Evolutionary conservation across 2,113 vertebrate genomes (phyloP).

Genomic region (Corapipo altera): DNA sequence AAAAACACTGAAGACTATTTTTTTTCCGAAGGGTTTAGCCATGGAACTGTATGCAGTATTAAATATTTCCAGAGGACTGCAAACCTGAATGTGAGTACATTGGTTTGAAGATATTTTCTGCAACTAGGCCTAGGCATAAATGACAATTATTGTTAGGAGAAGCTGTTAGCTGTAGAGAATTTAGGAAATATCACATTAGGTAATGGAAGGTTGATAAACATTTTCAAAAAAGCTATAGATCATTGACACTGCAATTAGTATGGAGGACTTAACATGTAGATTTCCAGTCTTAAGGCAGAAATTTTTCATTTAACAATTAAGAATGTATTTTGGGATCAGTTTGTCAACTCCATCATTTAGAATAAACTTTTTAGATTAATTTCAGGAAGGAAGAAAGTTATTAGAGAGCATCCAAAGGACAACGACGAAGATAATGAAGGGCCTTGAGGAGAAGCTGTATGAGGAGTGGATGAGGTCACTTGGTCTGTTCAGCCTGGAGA

Average conservation of each 20-base stretch:
- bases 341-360: not conserved
- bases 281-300: not conserved
- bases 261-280: not conserved
- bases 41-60: not conserved
- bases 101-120: not conserved
- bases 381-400: not conserved
- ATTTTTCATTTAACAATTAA: not conserved
- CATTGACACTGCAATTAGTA: not conserved
- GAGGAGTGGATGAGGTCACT: not conserved
- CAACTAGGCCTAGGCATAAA: not conserved
- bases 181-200: not conserved
- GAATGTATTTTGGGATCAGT: not conserved
- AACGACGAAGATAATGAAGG: not conserved
- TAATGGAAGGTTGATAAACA: not conserved
- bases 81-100: not conserved
- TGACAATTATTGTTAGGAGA: not conserved
- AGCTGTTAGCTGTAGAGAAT: not conserved
- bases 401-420: not conserved
- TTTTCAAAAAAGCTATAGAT: not conserved
- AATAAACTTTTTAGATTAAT: not conserved
- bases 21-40: not conserved
- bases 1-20: not conserved
- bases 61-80: not conserved
- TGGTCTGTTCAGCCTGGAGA: not conserved
- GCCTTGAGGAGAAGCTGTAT: not conserved